Evolutionary conservation across 92 coral and sea anemone species (phyloP).

Genomic region (Zoanthus gigantus): DNA sequence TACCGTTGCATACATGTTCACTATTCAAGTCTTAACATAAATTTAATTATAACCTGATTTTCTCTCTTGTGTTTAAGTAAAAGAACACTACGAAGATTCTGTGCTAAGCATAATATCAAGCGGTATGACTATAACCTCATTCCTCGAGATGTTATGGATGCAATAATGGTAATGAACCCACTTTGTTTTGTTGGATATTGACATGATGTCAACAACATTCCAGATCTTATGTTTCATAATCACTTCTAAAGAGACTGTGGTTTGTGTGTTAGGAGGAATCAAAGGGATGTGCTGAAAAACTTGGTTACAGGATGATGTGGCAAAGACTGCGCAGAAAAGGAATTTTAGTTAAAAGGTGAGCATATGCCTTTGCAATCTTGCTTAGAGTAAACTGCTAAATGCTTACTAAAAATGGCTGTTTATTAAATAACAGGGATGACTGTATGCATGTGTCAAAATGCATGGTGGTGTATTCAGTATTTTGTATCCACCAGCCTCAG

Average conservation of each 20-base stretch:
- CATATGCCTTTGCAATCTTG: conserved; percentile 8
- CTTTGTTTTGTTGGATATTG: conserved; percentile 1
- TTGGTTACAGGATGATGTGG: conserved; percentile 32
- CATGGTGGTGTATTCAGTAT: conserved; percentile 8
- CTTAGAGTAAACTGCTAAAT: conserved; percentile 6
- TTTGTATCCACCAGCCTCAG: conserved; percentile 6
- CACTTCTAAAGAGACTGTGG: conserved; percentile 2
- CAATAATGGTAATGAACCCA: conserved; percentile 4
- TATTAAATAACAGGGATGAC: conserved; percentile 3
- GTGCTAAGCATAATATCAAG: neutral
- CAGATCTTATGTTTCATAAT: neutral
- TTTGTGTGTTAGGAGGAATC: conserved; percentile 36
- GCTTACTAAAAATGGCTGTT: conserved; percentile 1
- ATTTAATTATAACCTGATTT: conserved; percentile 4
- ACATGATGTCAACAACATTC: neutral
- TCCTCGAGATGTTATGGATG: conserved; percentile 9
- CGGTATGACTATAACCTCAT: conserved; percentile 2
- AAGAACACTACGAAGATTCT: conserved; percentile 7
- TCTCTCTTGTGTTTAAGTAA: conserved; percentile 6
- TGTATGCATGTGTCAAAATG: conserved; percentile 7
- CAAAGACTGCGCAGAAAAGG: conserved; percentile 39
- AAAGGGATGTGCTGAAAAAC: conserved; percentile 30
- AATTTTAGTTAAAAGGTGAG: conserved; percentile 37
- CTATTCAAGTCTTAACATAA: conserved; percentile 5
- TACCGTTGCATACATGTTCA: neutral